phyloP scores from a whole-genome alignment of 2,888 invertebrate species.

The Diaperis boleti region DNA sequence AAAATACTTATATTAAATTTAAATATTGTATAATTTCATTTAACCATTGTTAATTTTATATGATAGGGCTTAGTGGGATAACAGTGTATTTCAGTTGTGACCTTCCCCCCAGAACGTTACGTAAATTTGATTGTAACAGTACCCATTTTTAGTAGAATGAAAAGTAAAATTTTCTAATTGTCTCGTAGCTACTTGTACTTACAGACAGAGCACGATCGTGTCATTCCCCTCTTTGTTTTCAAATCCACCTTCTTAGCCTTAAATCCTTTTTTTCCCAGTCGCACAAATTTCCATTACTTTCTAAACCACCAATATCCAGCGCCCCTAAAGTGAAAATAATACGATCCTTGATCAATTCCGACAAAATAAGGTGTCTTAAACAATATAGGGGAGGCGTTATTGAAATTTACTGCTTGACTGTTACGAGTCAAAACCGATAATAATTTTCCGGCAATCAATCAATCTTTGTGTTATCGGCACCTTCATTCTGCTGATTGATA shows the following conservation, averaged over 20 bases:
- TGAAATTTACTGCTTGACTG: slow-evolving; percentile 33
- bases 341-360: slow-evolving; percentile 21
- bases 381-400: slow-evolving; percentile 29
- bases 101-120: no score
- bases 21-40: no score
- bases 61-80: no score
- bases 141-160: no score
- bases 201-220: neutral
- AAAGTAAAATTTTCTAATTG: no score
- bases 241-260: neutral
- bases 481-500: slow-evolving; percentile 47
- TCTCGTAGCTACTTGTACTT: no score
- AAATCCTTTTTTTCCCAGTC: slow-evolving; percentile 4
- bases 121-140: no score
- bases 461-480: slow-evolving; percentile 47
- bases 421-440: slow-evolving; percentile 39
- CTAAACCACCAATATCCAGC: slow-evolving; percentile 5
- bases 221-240: neutral
- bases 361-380: slow-evolving; percentile 32
- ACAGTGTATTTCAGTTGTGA: no score
- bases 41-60: no score
- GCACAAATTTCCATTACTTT: slow-evolving; percentile 23
- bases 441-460: slow-evolving; percentile 47
- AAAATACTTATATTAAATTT: no score
- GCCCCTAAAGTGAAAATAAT: slow-evolving; percentile 21